Percentiles rank a stretch among this genome's conserved stretches.
phyloP scores from a whole-genome alignment of 2,797 vertebrate species.

The Hoplostethus atlanticus region DNA sequence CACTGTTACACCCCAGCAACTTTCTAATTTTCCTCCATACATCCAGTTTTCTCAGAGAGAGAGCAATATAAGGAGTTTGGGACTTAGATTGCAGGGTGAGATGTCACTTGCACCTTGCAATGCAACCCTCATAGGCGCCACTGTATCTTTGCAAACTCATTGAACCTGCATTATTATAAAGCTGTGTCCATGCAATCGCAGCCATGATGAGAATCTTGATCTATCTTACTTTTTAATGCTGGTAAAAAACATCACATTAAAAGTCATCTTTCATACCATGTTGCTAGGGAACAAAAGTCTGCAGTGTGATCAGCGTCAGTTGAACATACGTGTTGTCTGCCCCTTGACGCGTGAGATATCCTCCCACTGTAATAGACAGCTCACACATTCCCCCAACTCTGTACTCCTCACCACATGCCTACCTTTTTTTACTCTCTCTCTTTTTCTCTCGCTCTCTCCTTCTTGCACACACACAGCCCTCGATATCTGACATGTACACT shows the following conservation, averaged over 20 bases:
- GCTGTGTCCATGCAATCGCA: not conserved
- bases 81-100: not conserved
- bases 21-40: not conserved
- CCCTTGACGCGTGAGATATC: not conserved
- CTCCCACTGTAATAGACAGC: not conserved
- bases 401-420: not conserved
- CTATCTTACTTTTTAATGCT: not conserved
- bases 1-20: not conserved
- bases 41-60: not conserved
- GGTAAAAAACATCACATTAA: conserved; percentile 16
- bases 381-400: not conserved
- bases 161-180: not conserved
- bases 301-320: conserved; percentile 26
- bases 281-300: conserved; percentile 60
- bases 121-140: not conserved
- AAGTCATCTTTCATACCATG: conserved; percentile 41
- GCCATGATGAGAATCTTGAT: conserved; percentile 5
- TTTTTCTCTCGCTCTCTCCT: not conserved
- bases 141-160: not conserved
- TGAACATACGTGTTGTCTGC: conserved; percentile 21
- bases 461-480: not conserved
- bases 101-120: not conserved
- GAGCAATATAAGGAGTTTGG: not conserved
- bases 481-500: conserved; percentile 14
- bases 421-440: not conserved